Base-by-base conservation (phyloP, 2,888 invertebrate species). In the Netelia inedita region DNA sequence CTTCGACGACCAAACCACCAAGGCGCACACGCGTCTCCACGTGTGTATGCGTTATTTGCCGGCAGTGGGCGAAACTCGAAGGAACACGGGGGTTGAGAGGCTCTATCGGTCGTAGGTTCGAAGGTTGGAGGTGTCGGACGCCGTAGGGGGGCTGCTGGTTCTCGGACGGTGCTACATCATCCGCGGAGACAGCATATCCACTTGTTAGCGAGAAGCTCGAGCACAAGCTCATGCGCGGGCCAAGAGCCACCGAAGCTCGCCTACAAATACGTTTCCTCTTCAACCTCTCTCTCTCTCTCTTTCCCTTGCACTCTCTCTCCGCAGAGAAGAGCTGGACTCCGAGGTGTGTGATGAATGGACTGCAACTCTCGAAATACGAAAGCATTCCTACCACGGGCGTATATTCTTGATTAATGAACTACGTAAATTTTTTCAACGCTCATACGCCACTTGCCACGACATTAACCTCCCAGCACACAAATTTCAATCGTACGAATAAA, bases 321-420 rank as follows among this genome's bases (percentile, higher is more conserved):
- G 35, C 35, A 35, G 6, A 35, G 35, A 35, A 35, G 35, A 35
- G 35, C 35, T 8, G 35, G 35, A 35, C 35, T 35, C 35, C 35
- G 35, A 35, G 35, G 46, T 46, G 79, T 84, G 89, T 92, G 93
- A 93, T 93, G 92, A 93, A 93, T 93, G 92, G 92, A 93, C 93
- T 93, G 91, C 91, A 92, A 91, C 91, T 90, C 92, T 92, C 92
- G 92, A 93, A 92, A 93, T 93, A 92, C 92, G 86, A 90, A 91
- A 90, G 92, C 91, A 92, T 92, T 92, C 92, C 92, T 88, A 92
- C 92, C 90, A 89, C 92, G 91, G 92, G 92, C 92, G 91, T 91
- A 75, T 74, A 82, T 92, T 88, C 90, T 91, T 93, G 93, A 93
- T 93, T 92, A 93, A 92, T 93, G 92, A 92, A 93, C 92, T 93